Percentiles rank a stretch among this genome's conserved stretches.
phyloP scores from a whole-genome alignment of 2,797 vertebrate genomes.

The Syndactyla subalaris region DNA sequence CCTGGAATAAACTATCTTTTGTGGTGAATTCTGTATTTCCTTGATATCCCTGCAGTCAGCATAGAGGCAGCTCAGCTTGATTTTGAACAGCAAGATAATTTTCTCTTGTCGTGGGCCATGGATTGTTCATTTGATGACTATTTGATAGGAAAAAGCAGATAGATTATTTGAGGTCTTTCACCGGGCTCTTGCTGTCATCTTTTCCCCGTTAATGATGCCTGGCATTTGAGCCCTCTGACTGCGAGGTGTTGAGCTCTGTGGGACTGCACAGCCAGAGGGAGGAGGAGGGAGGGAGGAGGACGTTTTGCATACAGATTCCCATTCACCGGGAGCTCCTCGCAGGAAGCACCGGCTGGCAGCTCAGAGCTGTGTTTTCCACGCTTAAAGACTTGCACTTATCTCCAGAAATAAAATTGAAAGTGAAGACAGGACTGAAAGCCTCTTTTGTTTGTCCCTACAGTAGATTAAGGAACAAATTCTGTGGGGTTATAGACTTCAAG shows the following conservation, averaged over 20 bases:
- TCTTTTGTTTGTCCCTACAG: background rate
- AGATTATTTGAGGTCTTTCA: background rate
- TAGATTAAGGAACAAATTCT: background rate
- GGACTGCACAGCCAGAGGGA: background rate
- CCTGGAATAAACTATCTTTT: background rate
- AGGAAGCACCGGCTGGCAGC: background rate
- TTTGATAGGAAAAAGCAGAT: background rate
- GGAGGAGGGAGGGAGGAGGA: background rate
- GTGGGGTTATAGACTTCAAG: background rate
- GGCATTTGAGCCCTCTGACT: background rate
- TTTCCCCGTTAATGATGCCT: background rate
- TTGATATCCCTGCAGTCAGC: background rate
- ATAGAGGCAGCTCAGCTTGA: background rate
- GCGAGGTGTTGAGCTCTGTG: background rate
- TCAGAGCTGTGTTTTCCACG: background rate
- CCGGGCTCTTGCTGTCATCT: background rate
- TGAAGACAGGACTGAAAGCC: background rate
- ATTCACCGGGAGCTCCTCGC: background rate
- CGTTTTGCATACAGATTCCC: background rate
- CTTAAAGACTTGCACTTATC: background rate
- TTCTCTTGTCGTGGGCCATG: background rate
- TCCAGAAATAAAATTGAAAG: slow-evolving; percentile 1
- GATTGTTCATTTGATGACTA: background rate
- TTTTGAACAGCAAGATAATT: background rate
- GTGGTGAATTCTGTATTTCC: background rate